phyloP scores from a whole-genome alignment of 2,113 vertebrate species.

The Odocoileus virginianus region DNA sequence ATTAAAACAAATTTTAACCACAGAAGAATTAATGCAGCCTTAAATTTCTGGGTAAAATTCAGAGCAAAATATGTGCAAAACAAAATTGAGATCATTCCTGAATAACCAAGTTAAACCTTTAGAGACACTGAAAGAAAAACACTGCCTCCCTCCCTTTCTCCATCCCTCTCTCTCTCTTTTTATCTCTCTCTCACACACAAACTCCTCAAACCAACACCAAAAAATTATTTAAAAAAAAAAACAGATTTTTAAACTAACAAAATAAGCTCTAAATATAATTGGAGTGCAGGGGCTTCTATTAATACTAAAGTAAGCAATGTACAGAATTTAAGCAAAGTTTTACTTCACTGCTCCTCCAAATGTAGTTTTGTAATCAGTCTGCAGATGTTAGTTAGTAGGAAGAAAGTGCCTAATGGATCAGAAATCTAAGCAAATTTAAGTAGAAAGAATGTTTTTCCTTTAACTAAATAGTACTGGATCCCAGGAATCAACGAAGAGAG shows the following conservation, averaged over 20 bases:
- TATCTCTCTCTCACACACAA: background rate
- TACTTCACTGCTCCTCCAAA: background rate
- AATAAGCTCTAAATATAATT: background rate
- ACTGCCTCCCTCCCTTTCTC: background rate
- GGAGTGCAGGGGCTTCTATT: background rate
- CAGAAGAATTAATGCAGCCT: constrained; percentile 33
- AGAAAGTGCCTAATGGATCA: background rate
- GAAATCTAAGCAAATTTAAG: background rate
- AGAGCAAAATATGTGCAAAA: constrained; percentile 65
- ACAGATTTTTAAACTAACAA: background rate
- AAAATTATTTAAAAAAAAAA: background rate
- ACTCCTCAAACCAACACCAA: background rate
- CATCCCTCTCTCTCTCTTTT: background rate
- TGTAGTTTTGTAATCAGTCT: background rate
- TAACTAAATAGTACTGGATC: background rate
- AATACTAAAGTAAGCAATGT: background rate
- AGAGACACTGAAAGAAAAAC: constrained; percentile 25
- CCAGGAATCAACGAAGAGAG: background rate
- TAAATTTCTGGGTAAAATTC: constrained; percentile 46
- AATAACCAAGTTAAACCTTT: constrained; percentile 56
- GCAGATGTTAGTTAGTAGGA: background rate
- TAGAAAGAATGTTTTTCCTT: background rate
- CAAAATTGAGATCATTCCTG: constrained; percentile 73
- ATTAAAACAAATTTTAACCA: constrained; percentile 15
- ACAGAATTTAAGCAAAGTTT: background rate